These are phyloP conservation scores for Agonopterix arenella DNA, from an alignment of 2,888 invertebrate genomes.

Conservation along the genomic window DNA sequence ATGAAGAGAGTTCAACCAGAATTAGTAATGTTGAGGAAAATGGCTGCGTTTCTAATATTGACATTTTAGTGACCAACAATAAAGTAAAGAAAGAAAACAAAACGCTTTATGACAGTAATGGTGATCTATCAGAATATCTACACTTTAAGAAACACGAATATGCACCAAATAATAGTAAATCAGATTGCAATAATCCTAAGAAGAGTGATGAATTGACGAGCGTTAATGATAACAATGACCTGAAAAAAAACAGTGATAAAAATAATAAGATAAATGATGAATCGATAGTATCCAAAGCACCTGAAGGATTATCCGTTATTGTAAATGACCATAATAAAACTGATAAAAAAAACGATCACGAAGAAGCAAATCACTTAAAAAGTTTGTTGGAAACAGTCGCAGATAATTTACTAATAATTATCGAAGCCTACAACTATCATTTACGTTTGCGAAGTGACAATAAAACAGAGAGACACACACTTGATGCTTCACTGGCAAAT, in stretches of 20 bases:
- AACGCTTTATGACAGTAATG: not conserved
- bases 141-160: too few species aligned
- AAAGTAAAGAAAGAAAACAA: not conserved
- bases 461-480: not conserved
- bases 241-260: too few species aligned
- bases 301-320: too few species aligned
- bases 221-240: too few species aligned
- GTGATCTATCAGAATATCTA: too few species aligned
- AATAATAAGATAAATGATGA: too few species aligned
- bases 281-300: too few species aligned
- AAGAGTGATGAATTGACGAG: too few species aligned
- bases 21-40: not conserved
- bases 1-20: not conserved
- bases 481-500: constrained; percentile 4
- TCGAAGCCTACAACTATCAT: not conserved
- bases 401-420: not conserved
- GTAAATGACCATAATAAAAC: too few species aligned
- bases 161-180: too few species aligned
- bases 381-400: not conserved
- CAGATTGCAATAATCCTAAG: too few species aligned
- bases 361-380: not conserved
- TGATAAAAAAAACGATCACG: too few species aligned
- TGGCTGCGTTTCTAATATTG: not conserved
- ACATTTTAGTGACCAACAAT: not conserved
- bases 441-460: not conserved